phyloP scores from a whole-genome alignment of 2,797 vertebrate genomes.

The Iguana delicatissima region DNA sequence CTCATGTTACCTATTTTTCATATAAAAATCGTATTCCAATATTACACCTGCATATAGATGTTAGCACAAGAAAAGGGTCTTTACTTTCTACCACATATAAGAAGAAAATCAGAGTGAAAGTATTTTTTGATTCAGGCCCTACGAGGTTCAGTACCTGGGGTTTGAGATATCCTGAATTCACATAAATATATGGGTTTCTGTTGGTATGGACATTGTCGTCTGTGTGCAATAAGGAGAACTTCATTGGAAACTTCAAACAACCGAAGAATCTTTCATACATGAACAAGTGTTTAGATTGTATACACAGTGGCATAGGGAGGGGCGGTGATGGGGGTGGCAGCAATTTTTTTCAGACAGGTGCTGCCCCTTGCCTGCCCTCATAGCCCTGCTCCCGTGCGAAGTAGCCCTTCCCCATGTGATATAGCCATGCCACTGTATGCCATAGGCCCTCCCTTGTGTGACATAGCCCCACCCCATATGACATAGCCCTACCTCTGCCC shows the following conservation, averaged over 20 bases:
- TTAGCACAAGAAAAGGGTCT: background rate
- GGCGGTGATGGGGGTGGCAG: too few relatives aligned
- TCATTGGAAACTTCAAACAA: background rate
- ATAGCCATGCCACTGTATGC: too few relatives aligned
- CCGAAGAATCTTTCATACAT: background rate
- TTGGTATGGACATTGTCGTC: background rate
- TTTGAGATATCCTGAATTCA: background rate
- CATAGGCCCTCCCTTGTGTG: too few relatives aligned
- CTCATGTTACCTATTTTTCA: background rate
- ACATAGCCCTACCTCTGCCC: too few relatives aligned
- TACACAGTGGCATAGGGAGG: too few relatives aligned
- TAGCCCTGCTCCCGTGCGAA: too few relatives aligned
- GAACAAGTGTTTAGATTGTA: background rate
- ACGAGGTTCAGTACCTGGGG: too few relatives aligned
- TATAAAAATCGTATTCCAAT: background rate
- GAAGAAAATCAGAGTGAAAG: background rate
- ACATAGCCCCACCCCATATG: too few relatives aligned
- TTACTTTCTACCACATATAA: too few relatives aligned
- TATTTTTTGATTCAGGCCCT: background rate
- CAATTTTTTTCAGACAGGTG: too few relatives aligned
- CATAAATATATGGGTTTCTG: background rate
- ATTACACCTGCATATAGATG: background rate
- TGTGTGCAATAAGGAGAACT: background rate
- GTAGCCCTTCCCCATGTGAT: too few relatives aligned
- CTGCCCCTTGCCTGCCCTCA: too few relatives aligned